Conservation (phyloP, 2,797 vertebrate genomes). For the Mastacembelus armatus region DNA sequence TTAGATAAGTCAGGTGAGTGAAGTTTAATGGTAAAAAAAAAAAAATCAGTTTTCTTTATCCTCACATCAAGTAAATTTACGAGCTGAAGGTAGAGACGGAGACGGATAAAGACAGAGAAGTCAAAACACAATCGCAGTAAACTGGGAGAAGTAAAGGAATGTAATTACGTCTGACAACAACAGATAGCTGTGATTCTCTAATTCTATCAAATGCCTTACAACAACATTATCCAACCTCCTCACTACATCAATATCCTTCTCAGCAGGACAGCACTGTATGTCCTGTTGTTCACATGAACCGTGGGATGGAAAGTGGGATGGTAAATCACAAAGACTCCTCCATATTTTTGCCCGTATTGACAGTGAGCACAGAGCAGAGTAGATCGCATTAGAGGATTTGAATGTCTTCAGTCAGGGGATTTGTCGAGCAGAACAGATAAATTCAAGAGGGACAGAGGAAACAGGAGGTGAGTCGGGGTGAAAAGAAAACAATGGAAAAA, state of each 20-base stretch:
- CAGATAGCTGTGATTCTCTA: constrained; percentile 41
- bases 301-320: constrained; percentile 10
- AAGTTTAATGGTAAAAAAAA: not conserved
- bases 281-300: constrained; percentile 22
- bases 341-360: constrained; percentile 7
- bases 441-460: constrained; percentile 11
- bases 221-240: constrained; percentile 50
- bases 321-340: constrained; percentile 20
- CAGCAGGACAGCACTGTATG: constrained; percentile 24
- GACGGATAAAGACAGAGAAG: not conserved
- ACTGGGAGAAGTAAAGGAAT: constrained; percentile 31
- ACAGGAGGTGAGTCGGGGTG: not conserved
- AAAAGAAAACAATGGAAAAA: not conserved
- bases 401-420: constrained; percentile 15
- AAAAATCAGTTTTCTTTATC: not conserved
- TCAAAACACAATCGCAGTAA: constrained; percentile 13
- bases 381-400: constrained; percentile 28
- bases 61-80: not conserved
- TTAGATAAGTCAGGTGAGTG: not conserved
- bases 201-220: constrained; percentile 50
- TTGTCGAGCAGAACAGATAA: constrained; percentile 1
- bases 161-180: constrained; percentile 54
- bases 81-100: not conserved
- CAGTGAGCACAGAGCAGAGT: not conserved
- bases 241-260: constrained; percentile 37